Percentiles rank a stretch among this genome's conserved stretches.
These are phyloP conservation scores for Pediacus dermestoides DNA, from an alignment of 2,888 invertebrate genomes.

Conservation along the genomic window DNA sequence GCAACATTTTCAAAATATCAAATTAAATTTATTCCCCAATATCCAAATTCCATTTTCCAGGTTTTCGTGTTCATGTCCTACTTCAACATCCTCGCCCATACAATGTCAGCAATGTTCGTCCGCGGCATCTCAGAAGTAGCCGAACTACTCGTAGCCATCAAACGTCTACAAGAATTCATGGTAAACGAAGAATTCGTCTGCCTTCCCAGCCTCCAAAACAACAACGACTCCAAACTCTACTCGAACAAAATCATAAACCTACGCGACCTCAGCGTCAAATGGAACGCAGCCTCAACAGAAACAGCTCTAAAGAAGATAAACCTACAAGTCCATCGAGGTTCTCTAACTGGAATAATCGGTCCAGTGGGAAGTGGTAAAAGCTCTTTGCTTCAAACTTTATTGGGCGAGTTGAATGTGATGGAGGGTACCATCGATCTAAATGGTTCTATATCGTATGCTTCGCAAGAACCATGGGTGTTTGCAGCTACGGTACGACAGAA, in stretches of 20 bases:
- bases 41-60: too few relatives aligned
- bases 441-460: conserved; percentile 69
- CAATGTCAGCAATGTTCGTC: conserved; percentile 58
- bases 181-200: conserved; percentile 40
- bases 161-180: conserved; percentile 47
- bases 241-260: conserved; percentile 36
- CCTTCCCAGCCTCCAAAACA: conserved; percentile 25
- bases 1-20: too few relatives aligned
- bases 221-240: conserved; percentile 30
- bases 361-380: conserved; percentile 63
- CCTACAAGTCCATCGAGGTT: conserved; percentile 36
- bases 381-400: conserved; percentile 63
- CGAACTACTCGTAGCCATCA: conserved; percentile 50
- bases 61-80: conserved; percentile 58
- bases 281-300: conserved; percentile 41
- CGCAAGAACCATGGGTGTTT: conserved; percentile 85
- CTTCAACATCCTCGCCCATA: conserved; percentile 54
- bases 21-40: too few relatives aligned
- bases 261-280: conserved; percentile 42
- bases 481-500: conserved; percentile 76
- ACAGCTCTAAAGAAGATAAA: conserved; percentile 40
- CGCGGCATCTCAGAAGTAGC: conserved; percentile 51
- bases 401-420: conserved; percentile 58
- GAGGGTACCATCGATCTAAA: conserved; percentile 61
- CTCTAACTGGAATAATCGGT: conserved; percentile 56